These are phyloP conservation scores for Disparrhopalites patrizii DNA, from an alignment of 2,888 invertebrate genomes.

Conservation along the genomic window DNA sequence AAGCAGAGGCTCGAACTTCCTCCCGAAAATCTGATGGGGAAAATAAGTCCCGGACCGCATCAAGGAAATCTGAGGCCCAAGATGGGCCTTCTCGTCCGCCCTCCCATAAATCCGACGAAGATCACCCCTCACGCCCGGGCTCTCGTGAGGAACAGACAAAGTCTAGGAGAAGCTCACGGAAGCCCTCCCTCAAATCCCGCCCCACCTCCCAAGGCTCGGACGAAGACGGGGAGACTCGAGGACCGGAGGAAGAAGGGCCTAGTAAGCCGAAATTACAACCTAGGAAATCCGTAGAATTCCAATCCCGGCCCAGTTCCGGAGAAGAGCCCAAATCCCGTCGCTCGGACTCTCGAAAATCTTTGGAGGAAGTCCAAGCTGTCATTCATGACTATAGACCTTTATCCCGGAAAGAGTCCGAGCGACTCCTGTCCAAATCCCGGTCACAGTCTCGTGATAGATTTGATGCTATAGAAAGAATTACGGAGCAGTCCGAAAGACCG, in stretches of 20 bases:
- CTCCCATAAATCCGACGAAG: slow-evolving; percentile 11
- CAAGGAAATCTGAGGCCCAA: background rate
- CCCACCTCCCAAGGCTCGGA: background rate
- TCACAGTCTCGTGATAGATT: background rate
- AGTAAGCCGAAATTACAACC: background rate
- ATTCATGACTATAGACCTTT: background rate
- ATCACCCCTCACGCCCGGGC: background rate
- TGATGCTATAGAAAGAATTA: background rate
- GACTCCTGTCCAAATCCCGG: background rate
- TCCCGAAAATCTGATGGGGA: slow-evolving; percentile 33
- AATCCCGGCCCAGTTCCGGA: background rate
- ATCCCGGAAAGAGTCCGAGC: background rate
- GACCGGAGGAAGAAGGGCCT: background rate
- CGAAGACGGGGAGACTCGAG: background rate
- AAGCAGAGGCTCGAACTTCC: background rate
- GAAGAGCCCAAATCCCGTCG: background rate
- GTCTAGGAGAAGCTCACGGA: background rate
- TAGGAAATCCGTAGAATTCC: background rate
- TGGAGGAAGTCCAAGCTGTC: background rate
- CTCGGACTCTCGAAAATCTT: slow-evolving; percentile 10
- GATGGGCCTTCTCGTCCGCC: background rate
- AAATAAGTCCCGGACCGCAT: background rate
- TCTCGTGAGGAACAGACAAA: background rate
- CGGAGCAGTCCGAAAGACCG: background rate
- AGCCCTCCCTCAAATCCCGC: background rate